phyloP scores from a whole-genome alignment of 1,140 invertebrate genomes.

The Aethina tumida region DNA sequence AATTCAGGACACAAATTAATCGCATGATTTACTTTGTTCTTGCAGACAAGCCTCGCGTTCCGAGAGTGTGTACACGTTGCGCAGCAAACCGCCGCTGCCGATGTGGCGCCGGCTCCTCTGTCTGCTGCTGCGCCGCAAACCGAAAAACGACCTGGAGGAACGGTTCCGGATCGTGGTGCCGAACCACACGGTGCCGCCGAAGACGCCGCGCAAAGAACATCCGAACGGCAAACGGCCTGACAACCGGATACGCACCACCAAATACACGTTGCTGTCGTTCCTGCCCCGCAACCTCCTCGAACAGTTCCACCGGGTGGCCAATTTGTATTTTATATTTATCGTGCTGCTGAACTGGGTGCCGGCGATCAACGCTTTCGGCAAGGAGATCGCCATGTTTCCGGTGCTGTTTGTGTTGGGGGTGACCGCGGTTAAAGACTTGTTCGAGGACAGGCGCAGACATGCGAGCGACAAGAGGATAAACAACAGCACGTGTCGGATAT shows the following conservation, averaged over 20 bases:
- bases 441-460: constrained; percentile 86
- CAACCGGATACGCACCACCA: constrained; percentile 89
- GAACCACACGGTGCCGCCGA: constrained; percentile 70
- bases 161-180: constrained; percentile 64
- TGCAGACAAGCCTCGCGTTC: constrained; percentile 54
- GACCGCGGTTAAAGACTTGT: constrained; percentile 95
- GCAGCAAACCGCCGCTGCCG: constrained; percentile 56
- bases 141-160: constrained; percentile 49
- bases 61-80: constrained; percentile 80
- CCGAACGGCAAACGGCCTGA: constrained; percentile 70
- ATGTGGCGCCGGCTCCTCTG: constrained; percentile 56
- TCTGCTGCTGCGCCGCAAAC: constrained; percentile 43
- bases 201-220: constrained; percentile 65
- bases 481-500: constrained; percentile 83
- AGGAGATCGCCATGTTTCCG: constrained; percentile 91
- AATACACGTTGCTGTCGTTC: constrained; percentile 91
- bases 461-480: constrained; percentile 90
- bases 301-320: constrained; percentile 95
- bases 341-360: constrained; percentile 93
- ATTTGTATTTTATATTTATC: constrained; percentile 97
- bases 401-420: constrained; percentile 90
- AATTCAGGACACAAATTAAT: too few relatives aligned
- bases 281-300: constrained; percentile 94
- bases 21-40: too few relatives aligned
- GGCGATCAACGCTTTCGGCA: constrained; percentile 88